Evolutionary conservation across 2,113 vertebrate species (phyloP), one percentile per base, ranked within the genome.

Genomic region (Anas platyrhynchos): DNA sequence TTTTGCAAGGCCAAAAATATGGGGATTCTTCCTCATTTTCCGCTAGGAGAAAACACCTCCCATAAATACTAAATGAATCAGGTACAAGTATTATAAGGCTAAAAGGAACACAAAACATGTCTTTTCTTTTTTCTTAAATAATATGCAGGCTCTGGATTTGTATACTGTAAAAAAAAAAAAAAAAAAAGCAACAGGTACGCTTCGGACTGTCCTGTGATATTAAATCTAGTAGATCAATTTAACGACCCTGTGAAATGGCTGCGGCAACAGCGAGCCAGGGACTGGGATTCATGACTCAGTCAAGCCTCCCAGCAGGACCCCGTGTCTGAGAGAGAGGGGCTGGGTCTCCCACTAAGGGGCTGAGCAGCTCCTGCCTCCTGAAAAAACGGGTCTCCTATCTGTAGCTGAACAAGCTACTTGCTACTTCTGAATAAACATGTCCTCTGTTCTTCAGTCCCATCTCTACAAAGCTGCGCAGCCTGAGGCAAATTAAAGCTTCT

Each of bases 11-110:
- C 67, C 62, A 79, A 73, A 46, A 48, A 9, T 77, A 89, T 1
- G 3, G 36, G 62, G 36, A 94, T 83, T 91, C 89, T 83, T 85
- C 50, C n/a, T 77, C 58, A 85, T 89, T 68, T 71, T 93, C 34
- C 48, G 61, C 54, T 48, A 46, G 50, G 32, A 86, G 62, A 81
- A 97, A 93, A 78, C n/a, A 68, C 52, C 15, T 82, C 16, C 67
- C 31, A 34, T 41, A 78, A 91, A 87, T 65, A 82, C 48, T 72
- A 68, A 83, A 73, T 34, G 3, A 83, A 72, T 79, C 43, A 22
- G 32, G 76, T 73, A 78, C 2, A 88, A 88, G 29, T 48, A 82
- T 73, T 69, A 87, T 18, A 73, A 2, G 10, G 44, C 29, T 32
- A 82, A 88, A 86, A 91, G 55, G 31, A 87, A 85, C 32, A 88